phyloP scores from a whole-genome alignment of 1,140 invertebrate species.

The Carposina sasakii region DNA sequence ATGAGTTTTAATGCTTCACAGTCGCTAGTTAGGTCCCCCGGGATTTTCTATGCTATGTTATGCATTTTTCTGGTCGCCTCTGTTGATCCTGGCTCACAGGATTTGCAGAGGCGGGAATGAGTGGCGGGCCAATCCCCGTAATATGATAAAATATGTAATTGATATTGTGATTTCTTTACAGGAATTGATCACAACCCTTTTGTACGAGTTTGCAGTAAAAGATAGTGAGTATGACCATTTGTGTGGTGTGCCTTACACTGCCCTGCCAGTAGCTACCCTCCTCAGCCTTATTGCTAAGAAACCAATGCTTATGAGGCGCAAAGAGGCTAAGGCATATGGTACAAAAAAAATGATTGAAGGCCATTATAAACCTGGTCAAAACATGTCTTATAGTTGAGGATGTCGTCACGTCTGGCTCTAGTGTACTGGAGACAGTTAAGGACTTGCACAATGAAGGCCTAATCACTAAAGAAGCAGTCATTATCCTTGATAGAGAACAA shows the following conservation, averaged over 20 bases:
- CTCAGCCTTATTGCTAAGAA: conserved; percentile 81
- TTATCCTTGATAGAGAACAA: conserved; percentile 95
- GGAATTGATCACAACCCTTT: conserved; percentile 74
- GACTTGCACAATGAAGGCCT: conserved; percentile 84
- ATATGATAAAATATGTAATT: too few relatives aligned
- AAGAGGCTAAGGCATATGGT: conserved; percentile 95
- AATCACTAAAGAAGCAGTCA: conserved; percentile 84
- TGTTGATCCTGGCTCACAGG: too few relatives aligned
- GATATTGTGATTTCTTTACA: conserved; percentile 29
- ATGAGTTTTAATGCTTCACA: too few relatives aligned
- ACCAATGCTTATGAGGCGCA: conserved; percentile 92
- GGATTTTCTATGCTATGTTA: too few relatives aligned
- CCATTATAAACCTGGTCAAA: conserved; percentile 82
- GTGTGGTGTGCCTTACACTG: conserved; percentile 98
- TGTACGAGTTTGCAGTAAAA: conserved; percentile 76
- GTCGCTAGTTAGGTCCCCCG: too few relatives aligned
- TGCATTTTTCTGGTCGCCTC: too few relatives aligned
- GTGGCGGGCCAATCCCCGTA: too few relatives aligned
- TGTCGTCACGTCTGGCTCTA: conserved; percentile 95
- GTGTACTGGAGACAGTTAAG: conserved; percentile 91
- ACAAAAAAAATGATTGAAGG: conserved; percentile 98
- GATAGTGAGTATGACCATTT: conserved; percentile 77
- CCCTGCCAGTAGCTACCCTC: conserved; percentile 93
- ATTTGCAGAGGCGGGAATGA: too few relatives aligned
- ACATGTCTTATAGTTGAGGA: conserved; percentile 96